Evolutionary conservation across 1,140 invertebrate genomes (phyloP).

Genomic region (Hylaeus anthracinus): DNA sequence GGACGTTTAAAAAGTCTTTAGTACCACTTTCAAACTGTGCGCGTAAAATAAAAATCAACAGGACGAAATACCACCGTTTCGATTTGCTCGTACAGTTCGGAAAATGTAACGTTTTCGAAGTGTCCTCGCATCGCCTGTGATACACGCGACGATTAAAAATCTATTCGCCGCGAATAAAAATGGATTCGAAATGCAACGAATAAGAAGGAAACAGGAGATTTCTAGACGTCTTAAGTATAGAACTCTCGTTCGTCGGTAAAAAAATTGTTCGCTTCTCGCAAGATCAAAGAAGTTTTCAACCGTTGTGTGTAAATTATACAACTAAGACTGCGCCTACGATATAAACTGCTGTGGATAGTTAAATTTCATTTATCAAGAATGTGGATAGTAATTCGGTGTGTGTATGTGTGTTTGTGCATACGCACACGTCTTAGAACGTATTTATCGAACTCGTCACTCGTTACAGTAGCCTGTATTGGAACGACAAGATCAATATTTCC

Average conservation of each 20-base stretch:
- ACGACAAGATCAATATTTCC: conserved; percentile 72
- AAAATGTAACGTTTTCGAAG: too few species aligned
- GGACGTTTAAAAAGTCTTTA: neutral
- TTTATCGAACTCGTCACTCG: conserved; percentile 7
- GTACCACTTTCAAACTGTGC: neutral
- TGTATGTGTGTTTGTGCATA: neutral
- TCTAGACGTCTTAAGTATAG: neutral
- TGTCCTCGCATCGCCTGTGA: too few species aligned
- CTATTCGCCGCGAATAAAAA: neutral
- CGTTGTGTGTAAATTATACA: neutral
- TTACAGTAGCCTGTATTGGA: neutral
- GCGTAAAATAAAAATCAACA: neutral
- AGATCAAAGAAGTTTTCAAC: neutral
- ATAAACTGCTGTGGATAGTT: conserved; percentile 9
- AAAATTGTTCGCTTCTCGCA: neutral
- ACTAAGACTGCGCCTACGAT: neutral
- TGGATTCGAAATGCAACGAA: neutral
- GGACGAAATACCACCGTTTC: neutral
- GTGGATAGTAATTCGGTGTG: conserved; percentile 14
- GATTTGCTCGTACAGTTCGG: neutral
- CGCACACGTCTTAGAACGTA: neutral
- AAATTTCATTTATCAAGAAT: conserved; percentile 10
- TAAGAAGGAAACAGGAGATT: neutral
- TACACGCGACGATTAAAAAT: neutral
- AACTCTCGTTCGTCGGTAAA: neutral